Evolutionary conservation across 1,140 invertebrate species (phyloP).

Genomic region (Drosophila arizonae): DNA sequence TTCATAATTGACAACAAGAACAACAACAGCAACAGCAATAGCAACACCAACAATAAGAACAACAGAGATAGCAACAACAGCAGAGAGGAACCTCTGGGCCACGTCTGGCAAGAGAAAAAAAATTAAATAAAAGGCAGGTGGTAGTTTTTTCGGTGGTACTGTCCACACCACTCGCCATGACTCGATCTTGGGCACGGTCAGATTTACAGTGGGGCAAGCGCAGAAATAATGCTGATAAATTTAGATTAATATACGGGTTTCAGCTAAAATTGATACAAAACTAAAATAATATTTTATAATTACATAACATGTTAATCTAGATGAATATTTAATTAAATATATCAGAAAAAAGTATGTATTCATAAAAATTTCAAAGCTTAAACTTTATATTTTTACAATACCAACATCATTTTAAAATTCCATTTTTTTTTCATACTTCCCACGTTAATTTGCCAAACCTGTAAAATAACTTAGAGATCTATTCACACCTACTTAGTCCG

Average conservation of each 20-base stretch:
- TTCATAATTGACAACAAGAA: slow-evolving; percentile 75
- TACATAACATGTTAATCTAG: too few species aligned
- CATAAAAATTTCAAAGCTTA: too few species aligned
- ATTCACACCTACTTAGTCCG: not conserved
- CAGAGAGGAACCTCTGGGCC: slow-evolving; percentile 45
- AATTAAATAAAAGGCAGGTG: slow-evolving; percentile 75
- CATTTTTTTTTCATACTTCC: not conserved
- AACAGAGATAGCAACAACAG: slow-evolving; percentile 19
- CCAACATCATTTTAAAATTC: too few species aligned
- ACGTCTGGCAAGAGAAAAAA: slow-evolving; percentile 57
- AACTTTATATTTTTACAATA: too few species aligned
- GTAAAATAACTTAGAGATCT: not conserved
- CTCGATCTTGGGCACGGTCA: slow-evolving; percentile 61
- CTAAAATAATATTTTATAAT: too few species aligned
- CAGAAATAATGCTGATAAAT: too few species aligned
- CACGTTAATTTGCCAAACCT: not conserved
- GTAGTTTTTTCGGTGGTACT: slow-evolving; percentile 68
- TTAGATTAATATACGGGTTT: not conserved
- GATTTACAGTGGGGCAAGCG: slow-evolving; percentile 69
- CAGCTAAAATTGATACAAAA: too few species aligned
- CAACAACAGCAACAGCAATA: slow-evolving; percentile 4
- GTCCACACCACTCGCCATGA: slow-evolving; percentile 58
- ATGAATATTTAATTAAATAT: too few species aligned
- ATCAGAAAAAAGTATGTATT: too few species aligned
- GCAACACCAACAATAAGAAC: slow-evolving; percentile 14